Evolutionary conservation across 2,797 vertebrate genomes (phyloP).

Genomic region (Xyrichtys novacula): DNA sequence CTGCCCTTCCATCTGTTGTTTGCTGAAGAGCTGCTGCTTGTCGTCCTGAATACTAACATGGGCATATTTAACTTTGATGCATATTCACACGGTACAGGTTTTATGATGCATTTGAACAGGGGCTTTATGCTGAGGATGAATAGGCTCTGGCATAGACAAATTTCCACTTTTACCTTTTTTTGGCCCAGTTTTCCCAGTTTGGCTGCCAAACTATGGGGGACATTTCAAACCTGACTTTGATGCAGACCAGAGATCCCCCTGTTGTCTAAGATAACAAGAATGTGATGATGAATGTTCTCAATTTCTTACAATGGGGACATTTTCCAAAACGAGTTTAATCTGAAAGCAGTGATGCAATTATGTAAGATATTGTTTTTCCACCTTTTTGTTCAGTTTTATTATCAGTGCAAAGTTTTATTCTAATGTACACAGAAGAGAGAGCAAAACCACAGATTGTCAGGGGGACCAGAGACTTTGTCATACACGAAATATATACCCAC

Average conservation of each 20-base stretch:
- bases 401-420: neutral
- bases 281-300: conserved; percentile 26
- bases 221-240: conserved; percentile 53
- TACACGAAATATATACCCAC: conserved; percentile 16
- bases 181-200: conserved; percentile 34
- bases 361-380: neutral
- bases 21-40: conserved; percentile 55
- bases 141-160: conserved; percentile 47
- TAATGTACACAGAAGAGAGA: conserved; percentile 1
- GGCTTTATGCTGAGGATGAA: conserved; percentile 54
- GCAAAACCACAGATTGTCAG: neutral
- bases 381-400: conserved; percentile 8
- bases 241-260: conserved; percentile 33
- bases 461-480: conserved; percentile 4
- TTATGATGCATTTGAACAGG: conserved; percentile 69
- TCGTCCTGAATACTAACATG: conserved; percentile 66
- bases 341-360: conserved; percentile 12
- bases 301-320: conserved; percentile 27
- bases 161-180: conserved; percentile 52
- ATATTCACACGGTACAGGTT: conserved; percentile 68
- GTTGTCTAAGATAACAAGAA: conserved; percentile 8
- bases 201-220: conserved; percentile 16
- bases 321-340: conserved; percentile 26
- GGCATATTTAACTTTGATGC: conserved; percentile 75
- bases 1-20: conserved; percentile 73